Evolutionary conservation across 1,140 invertebrate species (phyloP).

Genomic region (Argopecten irradians): DNA sequence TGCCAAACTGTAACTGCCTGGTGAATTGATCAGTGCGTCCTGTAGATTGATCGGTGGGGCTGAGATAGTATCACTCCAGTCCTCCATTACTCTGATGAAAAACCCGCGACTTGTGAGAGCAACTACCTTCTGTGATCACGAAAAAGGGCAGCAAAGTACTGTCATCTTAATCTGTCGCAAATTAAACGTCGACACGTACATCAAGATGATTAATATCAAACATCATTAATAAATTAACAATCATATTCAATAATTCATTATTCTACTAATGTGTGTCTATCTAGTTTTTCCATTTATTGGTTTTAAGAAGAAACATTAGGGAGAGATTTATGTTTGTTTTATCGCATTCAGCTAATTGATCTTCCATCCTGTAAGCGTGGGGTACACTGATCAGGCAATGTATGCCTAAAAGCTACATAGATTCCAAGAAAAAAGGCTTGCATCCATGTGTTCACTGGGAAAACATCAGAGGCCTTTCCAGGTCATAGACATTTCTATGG

Average conservation of each 20-base stretch:
- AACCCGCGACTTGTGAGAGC: neutral
- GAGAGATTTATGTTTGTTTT: neutral
- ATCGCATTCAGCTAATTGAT: neutral
- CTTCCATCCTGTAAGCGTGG: neutral
- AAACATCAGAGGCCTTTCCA: neutral
- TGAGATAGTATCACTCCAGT: neutral
- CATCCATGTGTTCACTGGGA: neutral
- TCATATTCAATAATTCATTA: neutral
- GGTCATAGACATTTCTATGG: neutral
- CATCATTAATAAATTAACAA: neutral
- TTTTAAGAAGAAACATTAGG: neutral
- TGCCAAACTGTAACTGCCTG: neutral
- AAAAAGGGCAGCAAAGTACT: neutral
- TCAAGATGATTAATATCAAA: neutral
- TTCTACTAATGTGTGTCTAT: neutral
- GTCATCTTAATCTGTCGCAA: neutral
- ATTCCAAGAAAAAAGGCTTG: neutral
- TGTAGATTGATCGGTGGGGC: neutral
- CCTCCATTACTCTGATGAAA: conserved; percentile 16
- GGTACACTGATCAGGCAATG: neutral
- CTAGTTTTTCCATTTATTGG: neutral
- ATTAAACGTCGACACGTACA: neutral
- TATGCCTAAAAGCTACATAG: neutral
- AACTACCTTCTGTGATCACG: neutral
- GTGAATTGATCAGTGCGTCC: neutral